phyloP scores from a whole-genome alignment of 2,888 invertebrate species.

The Tetropium fuscum region DNA sequence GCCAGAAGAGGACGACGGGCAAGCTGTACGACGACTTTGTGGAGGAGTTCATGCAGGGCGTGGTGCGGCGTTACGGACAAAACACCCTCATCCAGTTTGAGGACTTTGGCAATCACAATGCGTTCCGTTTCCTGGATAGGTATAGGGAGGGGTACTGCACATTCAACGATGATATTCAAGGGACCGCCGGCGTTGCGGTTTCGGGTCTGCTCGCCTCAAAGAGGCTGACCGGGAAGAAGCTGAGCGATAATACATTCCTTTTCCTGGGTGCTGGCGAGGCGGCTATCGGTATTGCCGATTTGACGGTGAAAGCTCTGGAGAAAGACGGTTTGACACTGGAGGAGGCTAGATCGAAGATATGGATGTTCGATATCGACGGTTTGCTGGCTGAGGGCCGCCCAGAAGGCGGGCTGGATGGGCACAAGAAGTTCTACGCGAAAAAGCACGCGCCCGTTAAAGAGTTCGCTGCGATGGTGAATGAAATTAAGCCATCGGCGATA shows the following conservation, averaged over 20 bases:
- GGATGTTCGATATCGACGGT: conserved; percentile 96
- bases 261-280: conserved; percentile 89
- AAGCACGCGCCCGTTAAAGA: conserved; percentile 82
- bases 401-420: conserved; percentile 75
- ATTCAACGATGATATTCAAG: conserved; percentile 92
- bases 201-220: conserved; percentile 89
- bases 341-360: conserved; percentile 90
- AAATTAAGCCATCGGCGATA: conserved; percentile 87
- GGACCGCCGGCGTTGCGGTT: conserved; percentile 95
- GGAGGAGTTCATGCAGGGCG: conserved; percentile 97
- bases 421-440: conserved; percentile 81
- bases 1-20: conserved; percentile 87
- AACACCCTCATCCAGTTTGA: conserved; percentile 86
- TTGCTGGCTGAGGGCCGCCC: conserved; percentile 79
- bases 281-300: conserved; percentile 73
- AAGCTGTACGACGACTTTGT: conserved; percentile 91
- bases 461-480: conserved; percentile 82
- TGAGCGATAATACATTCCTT: conserved; percentile 89
- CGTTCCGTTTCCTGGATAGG: conserved; percentile 92
- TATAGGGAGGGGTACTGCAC: conserved; percentile 94
- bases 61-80: conserved; percentile 87
- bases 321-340: conserved; percentile 64
- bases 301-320: conserved; percentile 86
- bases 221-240: conserved; percentile 78
- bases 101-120: conserved; percentile 98